Base-by-base conservation (phyloP, 2,888 invertebrate genomes). In the Papilio protenor region DNA sequence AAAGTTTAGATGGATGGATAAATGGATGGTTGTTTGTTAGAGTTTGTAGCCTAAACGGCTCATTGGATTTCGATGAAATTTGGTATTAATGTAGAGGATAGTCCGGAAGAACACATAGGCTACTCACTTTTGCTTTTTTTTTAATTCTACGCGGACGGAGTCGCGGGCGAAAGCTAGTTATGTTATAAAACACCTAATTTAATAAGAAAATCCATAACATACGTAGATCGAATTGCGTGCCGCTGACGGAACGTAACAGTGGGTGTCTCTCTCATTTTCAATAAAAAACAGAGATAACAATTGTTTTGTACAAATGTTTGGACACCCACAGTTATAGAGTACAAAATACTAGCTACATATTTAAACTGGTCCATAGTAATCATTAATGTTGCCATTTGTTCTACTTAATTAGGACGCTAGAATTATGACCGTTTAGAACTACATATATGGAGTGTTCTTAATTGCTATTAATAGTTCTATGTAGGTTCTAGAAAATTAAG, bases 301-400 rank as follows among this genome's bases (percentile, higher is more conserved):
- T n/a, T n/a, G n/a, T n/a, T n/a, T n/a, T n/a, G n/a, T n/a, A n/a
- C n/a, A 40, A 40, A 40, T 40, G 40, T 40, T 40, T 52, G 52
- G 5, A 0, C 2, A 0, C 52, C 0, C 4, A 52, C 16, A 14
- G 5, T 55, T n/a, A 55, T 55, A 55, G 18, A 55, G n/a, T 55
- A 55, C 55, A 55, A 55, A 55, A 55, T 16, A 16, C n/a, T n/a
- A n/a, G 52, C 4, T 2, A 27, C 6, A 10, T 21, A 45, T 69
- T 69, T 45, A 69, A 47, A 45, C n/a, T 69, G 21, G 52, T 72
- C 33, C 40, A n/a, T 14, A 55, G 33, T 21, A 33, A 21, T n/a
- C 14, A 72, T 72, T 72, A 72, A 72, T 72, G 72, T 52, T 18
- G n/a, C 10, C 21, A 45, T 57, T 59, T 73, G 57, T 59, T 40